A percentile compares a stretch with the other conserved stretches of the same genome.
Evolutionary conservation across 2,113 vertebrate species (phyloP).

Genomic region (Neogale vison): DNA sequence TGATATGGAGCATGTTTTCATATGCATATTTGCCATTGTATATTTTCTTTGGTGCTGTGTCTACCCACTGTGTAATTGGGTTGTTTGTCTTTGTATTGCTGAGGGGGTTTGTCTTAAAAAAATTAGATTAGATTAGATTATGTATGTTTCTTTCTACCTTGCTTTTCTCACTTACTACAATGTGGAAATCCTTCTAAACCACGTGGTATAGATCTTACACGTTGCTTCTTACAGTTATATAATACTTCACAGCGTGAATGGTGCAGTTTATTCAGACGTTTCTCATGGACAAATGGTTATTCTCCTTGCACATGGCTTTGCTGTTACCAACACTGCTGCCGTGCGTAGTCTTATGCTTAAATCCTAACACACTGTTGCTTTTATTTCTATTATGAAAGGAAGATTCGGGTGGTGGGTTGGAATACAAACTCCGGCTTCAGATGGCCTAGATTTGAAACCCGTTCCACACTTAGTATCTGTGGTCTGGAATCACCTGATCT

Average conservation of each 20-base stretch:
- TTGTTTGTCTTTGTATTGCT: not conserved
- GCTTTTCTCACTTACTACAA: not conserved
- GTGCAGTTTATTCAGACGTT: not conserved
- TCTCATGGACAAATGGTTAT: not conserved
- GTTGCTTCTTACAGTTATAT: not conserved
- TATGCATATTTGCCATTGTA: not conserved
- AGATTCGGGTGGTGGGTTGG: not conserved
- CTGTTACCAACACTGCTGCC: not conserved
- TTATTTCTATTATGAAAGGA: slow-evolving; percentile 5
- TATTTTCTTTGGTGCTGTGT: not conserved
- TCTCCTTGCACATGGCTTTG: not conserved
- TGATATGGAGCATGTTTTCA: not conserved
- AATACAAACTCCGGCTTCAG: not conserved
- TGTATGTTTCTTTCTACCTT: not conserved
- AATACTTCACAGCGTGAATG: not conserved
- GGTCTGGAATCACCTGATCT: not conserved
- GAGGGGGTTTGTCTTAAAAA: not conserved
- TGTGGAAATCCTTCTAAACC: not conserved
- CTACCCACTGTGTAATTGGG: not conserved
- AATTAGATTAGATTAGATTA: not conserved
- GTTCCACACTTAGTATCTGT: not conserved
- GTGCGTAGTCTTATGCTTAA: not conserved
- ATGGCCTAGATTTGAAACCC: not conserved
- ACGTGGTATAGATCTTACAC: not conserved
- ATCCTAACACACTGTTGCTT: not conserved